These are phyloP conservation scores for human (Homo sapiens) DNA, from an alignment of 2,113 vertebrate genomes.

Conservation along the genomic window GRCh38 chr5:162088001-162088500, in stretches of 20 bases:
- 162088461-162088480: slow-evolving; percentile 52
- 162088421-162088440: not conserved
- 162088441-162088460: slow-evolving; percentile 44
- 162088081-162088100: not conserved
- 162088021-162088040: not conserved
- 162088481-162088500: not conserved
- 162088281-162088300: not conserved
- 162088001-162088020: not conserved
- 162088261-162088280: no score
- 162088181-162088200: not conserved
- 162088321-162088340: not conserved
- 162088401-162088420: not conserved
- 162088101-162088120: not conserved
- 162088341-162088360: not conserved
- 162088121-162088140: not conserved
- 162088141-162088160: not conserved
- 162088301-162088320: not conserved
- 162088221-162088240: not conserved
- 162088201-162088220: not conserved
- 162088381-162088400: not conserved
- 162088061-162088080: not conserved
- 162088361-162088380: not conserved
- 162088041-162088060: not conserved
- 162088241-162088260: not conserved
- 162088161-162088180: no score